A percentile compares a stretch with the other conserved stretches of the same genome.
phyloP scores from a whole-genome alignment of 1,140 invertebrate genomes.

The Macrobrachium nipponense region DNA sequence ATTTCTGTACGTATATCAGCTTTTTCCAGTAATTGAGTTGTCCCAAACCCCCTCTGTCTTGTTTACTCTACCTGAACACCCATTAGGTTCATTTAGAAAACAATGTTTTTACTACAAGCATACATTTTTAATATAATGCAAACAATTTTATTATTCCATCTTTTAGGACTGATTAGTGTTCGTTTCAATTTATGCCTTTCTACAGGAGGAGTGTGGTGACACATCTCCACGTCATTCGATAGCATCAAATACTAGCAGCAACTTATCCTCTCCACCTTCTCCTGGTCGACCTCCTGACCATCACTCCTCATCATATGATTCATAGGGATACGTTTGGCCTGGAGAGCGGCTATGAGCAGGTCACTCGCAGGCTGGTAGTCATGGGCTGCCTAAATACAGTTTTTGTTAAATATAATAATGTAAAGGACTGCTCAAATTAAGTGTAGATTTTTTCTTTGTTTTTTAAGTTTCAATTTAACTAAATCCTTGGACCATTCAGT shows the following conservation, averaged over 20 bases:
- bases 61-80: too few species aligned
- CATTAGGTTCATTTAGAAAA: too few species aligned
- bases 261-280: slow-evolving; percentile 81
- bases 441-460: slow-evolving; percentile 18
- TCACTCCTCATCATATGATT: slow-evolving; percentile 73
- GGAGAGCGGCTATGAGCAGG: slow-evolving; percentile 56
- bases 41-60: too few species aligned
- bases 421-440: slow-evolving; percentile 39
- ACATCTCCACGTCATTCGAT: slow-evolving; percentile 78
- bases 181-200: background rate
- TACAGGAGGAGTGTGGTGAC: slow-evolving; percentile 71
- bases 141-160: too few species aligned
- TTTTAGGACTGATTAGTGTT: background rate
- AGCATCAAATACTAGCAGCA: slow-evolving; percentile 85
- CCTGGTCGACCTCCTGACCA: slow-evolving; percentile 74
- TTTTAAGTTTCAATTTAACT: slow-evolving; percentile 13
- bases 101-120: too few species aligned
- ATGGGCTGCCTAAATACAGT: slow-evolving; percentile 32
- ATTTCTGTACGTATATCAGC: too few species aligned
- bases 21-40: too few species aligned
- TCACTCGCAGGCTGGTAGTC: slow-evolving; percentile 45
- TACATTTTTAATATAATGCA: too few species aligned
- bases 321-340: slow-evolving; percentile 61
- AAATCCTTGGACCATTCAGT: slow-evolving; percentile 10
- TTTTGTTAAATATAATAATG: slow-evolving; percentile 5